Evolutionary conservation across 2,888 invertebrate species (phyloP).

Genomic region (Trichogramma dendrolimi): DNA sequence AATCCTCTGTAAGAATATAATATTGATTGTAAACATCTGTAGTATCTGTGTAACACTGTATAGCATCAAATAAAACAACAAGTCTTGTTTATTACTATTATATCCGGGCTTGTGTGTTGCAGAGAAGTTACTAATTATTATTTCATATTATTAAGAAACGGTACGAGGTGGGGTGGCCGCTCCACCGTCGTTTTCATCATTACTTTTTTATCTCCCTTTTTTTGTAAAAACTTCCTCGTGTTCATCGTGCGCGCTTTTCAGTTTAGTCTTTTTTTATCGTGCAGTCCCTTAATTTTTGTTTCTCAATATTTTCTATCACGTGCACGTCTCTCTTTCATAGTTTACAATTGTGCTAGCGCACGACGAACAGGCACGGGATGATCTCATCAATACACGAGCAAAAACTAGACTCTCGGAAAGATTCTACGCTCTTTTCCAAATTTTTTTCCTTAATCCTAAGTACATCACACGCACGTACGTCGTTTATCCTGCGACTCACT

Average conservation of each 20-base stretch:
- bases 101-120: constrained; percentile 42
- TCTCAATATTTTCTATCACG: constrained; percentile 11
- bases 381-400: constrained; percentile 33
- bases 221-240: constrained; percentile 25
- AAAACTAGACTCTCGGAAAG: constrained; percentile 35
- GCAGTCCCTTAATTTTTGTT: constrained; percentile 27
- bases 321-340: too few species aligned
- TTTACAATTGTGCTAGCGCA: constrained; percentile 11
- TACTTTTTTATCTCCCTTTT: constrained; percentile 20
- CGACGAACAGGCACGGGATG: constrained; percentile 41
- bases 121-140: constrained; percentile 36
- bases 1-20: constrained; percentile 54
- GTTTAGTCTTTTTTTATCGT: constrained; percentile 12
- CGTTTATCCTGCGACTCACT: constrained; percentile 26
- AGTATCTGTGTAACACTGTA: constrained; percentile 53
- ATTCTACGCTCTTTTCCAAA: constrained; percentile 18
- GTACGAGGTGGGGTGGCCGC: constrained; percentile 53
- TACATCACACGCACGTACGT: constrained; percentile 28
- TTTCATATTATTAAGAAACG: constrained; percentile 32
- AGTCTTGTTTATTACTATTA: constrained; percentile 39
- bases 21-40: constrained; percentile 54
- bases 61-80: constrained; percentile 54
- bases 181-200: constrained; percentile 46
- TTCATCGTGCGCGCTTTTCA: constrained; percentile 20
- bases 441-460: constrained; percentile 26